Base-by-base conservation (phyloP, 2,113 vertebrate genomes). In the Pterocles orientalis region DNA sequence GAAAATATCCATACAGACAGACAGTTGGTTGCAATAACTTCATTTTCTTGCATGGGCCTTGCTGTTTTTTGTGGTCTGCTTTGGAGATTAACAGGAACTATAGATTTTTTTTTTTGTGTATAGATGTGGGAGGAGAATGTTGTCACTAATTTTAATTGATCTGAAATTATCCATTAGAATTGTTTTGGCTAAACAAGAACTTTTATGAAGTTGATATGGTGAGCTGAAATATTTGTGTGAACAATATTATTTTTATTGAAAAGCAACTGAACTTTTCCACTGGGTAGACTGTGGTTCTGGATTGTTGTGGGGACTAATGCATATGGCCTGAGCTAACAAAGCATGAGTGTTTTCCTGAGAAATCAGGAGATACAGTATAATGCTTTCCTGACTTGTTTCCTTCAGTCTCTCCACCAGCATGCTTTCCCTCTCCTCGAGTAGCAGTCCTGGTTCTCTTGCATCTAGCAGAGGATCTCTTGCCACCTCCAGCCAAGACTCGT, bases 371-470 rank as follows among this genome's bases (percentile, higher is more conserved):
- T 47, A 34, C 4, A 20, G 26, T 12, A 14, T 90, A 43, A 93
- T 25, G 36, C 7, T 84, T 94, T 96, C 91, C 80, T 95, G 66
- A 82, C 76, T 93, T 95, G 57, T 95, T 71, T 86, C 50, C 92
- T 75, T 81, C 97, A 99, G 99, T 97, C 98, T 99, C 51, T 99
- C 99, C 2, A 98, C 98, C 96, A 99, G 99, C 98, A 99, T 98
- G 82, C 98, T 99, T 95, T 99, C 99, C 75, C 98, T 99, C 70
- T 99, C 99, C 36, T 99, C 99, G 0, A 99, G 99, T 95, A 99
- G 99, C 97, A 99, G 99, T 85, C 98, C 98, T 2, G 99, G 99
- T 6, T 99, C 99, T 17, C 98, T 99, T 36, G 97, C 99, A 2
- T 99, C 99, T 29, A 99, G 99, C 96, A 98, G 98, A 45, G 99